Evolutionary conservation across 2,888 invertebrate genomes (phyloP).

Genomic region (Zelleria hepariella): DNA sequence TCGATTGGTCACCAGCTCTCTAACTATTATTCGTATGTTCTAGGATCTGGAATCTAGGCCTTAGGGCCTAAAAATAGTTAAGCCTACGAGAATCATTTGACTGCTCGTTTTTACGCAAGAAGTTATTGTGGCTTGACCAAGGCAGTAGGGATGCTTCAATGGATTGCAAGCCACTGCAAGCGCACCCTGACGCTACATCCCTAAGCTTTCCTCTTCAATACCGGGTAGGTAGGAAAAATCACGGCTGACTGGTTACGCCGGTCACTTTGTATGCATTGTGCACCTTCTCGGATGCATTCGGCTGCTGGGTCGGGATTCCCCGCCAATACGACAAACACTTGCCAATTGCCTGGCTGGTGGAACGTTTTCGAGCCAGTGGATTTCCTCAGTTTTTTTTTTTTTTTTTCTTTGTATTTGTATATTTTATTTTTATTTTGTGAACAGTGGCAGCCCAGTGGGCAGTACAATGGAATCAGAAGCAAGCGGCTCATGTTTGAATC

Average conservation of each 20-base stretch:
- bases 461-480: no score
- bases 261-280: conserved; percentile 58
- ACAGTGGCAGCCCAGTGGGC: no score
- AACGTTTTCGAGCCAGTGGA: no score
- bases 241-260: conserved; percentile 37
- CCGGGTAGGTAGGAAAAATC: conserved; percentile 40
- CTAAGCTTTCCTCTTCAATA: not conserved
- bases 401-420: conserved; percentile 22
- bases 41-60: no score
- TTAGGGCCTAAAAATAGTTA: no score
- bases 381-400: not conserved
- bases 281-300: conserved; percentile 19
- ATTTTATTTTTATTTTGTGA: conserved; percentile 36
- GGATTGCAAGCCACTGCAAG: not conserved
- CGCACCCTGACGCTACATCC: no score
- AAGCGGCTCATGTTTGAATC: no score
- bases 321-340: conserved; percentile 53
- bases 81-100: no score
- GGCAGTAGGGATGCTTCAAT: not conserved
- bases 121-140: no score
- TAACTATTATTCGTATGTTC: no score
- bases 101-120: no score
- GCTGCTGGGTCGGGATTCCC: conserved; percentile 17
- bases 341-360: conserved; percentile 35
- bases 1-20: no score